Percentiles rank a stretch among this genome's conserved stretches.
phyloP scores from a whole-genome alignment of 2,797 vertebrate species.

The Sebastes hubbsi region DNA sequence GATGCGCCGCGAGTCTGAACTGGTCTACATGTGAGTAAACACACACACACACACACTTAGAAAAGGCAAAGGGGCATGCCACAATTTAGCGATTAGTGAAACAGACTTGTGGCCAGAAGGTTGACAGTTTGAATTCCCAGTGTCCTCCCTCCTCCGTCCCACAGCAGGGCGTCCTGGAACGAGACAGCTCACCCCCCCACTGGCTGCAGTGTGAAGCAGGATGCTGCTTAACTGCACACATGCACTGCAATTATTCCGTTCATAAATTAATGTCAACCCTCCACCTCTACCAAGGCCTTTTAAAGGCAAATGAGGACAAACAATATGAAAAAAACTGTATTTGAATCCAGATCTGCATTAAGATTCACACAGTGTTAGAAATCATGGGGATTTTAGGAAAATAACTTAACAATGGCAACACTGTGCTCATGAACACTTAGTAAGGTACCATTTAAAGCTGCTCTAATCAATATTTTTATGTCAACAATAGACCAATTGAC shows the following conservation, averaged over 20 bases:
- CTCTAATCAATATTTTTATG: neutral
- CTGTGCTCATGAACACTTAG: neutral
- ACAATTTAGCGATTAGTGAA: slow-evolving; percentile 57
- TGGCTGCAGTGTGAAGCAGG: slow-evolving; percentile 28
- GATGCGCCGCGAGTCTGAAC: slow-evolving; percentile 92
- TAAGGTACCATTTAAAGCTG: neutral
- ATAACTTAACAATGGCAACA: neutral
- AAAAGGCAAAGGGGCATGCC: slow-evolving; percentile 31
- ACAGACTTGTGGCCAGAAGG: slow-evolving; percentile 77
- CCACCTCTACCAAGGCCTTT: neutral
- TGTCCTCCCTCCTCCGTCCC: slow-evolving; percentile 55
- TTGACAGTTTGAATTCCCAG: slow-evolving; percentile 75
- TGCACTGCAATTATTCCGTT: neutral
- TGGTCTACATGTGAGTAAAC: slow-evolving; percentile 92
- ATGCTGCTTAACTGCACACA: slow-evolving; percentile 2
- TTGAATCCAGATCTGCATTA: neutral
- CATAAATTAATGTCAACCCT: neutral
- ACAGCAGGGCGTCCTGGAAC: slow-evolving; percentile 50
- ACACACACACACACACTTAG: neutral
- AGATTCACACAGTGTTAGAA: neutral
- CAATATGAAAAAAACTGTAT: neutral
- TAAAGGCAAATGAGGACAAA: neutral
- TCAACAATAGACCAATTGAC: neutral
- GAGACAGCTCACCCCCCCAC: slow-evolving; percentile 5
- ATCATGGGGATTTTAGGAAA: neutral